Conservation (phyloP, 2,113 vertebrate genomes). For the Anhinga rufa region DNA sequence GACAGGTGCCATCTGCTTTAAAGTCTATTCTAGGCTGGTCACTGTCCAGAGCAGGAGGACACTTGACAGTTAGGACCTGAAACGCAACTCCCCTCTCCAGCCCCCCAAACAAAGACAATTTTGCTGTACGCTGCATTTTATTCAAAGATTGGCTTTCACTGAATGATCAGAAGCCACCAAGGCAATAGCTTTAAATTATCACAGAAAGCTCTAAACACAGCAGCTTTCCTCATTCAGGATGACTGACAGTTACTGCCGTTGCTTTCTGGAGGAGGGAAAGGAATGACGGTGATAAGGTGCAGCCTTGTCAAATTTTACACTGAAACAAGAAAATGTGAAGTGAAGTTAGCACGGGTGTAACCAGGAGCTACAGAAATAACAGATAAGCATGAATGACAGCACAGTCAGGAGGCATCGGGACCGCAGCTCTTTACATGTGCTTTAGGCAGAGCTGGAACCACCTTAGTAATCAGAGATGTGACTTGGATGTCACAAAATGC, state of each 20-base stretch:
- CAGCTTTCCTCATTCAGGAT: not conserved
- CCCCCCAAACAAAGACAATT: not conserved
- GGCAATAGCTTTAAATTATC: not conserved
- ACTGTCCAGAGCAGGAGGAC: not conserved
- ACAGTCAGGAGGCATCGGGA: not conserved
- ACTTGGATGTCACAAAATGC: not conserved
- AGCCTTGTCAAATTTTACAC: not conserved
- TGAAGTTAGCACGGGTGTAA: not conserved
- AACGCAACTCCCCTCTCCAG: not conserved
- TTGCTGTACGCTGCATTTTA: not conserved
- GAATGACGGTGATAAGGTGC: not conserved
- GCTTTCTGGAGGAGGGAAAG: not conserved
- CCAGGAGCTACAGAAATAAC: not conserved
- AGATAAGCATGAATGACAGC: not conserved
- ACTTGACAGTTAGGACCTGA: not conserved
- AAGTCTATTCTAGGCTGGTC: not conserved
- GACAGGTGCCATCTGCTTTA: not conserved
- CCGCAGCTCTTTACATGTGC: not conserved
- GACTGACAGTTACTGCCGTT: not conserved
- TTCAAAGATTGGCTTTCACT: not conserved
- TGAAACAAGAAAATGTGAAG: not conserved
- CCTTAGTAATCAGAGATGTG: not conserved
- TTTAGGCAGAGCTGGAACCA: not conserved
- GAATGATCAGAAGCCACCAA: not conserved
- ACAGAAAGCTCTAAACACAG: not conserved